phyloP scores from a whole-genome alignment of 1,140 invertebrate genomes.

The Cepaea nemoralis region DNA sequence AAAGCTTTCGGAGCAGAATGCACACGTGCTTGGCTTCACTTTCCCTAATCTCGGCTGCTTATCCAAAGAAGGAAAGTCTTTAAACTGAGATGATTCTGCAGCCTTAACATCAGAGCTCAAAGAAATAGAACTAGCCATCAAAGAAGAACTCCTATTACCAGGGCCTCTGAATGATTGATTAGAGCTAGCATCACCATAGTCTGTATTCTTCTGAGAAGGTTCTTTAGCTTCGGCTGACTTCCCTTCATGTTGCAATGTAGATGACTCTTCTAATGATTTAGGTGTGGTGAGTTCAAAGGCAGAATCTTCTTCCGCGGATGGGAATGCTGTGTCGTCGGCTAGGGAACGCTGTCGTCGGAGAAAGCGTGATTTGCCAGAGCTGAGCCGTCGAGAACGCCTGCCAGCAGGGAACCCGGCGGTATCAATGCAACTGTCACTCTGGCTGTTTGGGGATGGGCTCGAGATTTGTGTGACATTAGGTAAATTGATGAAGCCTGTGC shows the following conservation, averaged over 20 bases:
- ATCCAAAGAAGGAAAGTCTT: not conserved
- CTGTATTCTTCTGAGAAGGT: not conserved
- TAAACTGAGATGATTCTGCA: not conserved
- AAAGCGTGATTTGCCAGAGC: slow-evolving; percentile 36
- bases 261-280: not conserved
- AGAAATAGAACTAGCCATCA: not conserved
- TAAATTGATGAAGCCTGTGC: not conserved
- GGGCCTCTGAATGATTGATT: not conserved
- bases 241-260: not conserved
- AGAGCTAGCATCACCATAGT: not conserved
- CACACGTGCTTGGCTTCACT: slow-evolving; percentile 17
- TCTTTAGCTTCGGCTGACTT: not conserved
- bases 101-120: not conserved
- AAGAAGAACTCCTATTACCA: slow-evolving; percentile 34
- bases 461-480: not conserved
- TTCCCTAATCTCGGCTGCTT: not conserved
- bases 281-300: not conserved
- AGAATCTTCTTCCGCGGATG: slow-evolving; percentile 11
- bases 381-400: slow-evolving; percentile 16
- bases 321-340: slow-evolving; percentile 29
- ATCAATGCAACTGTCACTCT: slow-evolving; percentile 5
- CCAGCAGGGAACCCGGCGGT: not conserved
- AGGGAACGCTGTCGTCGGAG: slow-evolving; percentile 33
- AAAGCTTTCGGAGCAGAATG: slow-evolving; percentile 44
- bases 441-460: not conserved